phyloP scores from a whole-genome alignment of 2,113 vertebrate species.

The Pimephales promelas region DNA sequence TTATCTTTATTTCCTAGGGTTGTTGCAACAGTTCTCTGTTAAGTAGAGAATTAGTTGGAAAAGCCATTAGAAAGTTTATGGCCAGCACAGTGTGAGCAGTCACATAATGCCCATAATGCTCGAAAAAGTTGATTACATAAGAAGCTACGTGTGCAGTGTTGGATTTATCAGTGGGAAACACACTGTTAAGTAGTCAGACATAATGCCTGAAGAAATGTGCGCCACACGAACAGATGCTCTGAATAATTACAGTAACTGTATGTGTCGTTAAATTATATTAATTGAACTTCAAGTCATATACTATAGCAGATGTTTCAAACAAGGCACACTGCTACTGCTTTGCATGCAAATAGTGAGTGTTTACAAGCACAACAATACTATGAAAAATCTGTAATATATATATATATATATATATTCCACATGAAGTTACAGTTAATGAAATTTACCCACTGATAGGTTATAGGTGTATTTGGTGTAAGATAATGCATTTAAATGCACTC shows the following conservation, averaged over 20 bases:
- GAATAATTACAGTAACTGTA: conserved; percentile 15
- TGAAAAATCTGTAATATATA: neutral
- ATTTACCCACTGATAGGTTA: no score
- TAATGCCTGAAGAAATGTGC: conserved; percentile 14
- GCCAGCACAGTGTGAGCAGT: conserved; percentile 21
- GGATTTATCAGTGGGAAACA: conserved; percentile 24
- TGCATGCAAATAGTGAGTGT: neutral
- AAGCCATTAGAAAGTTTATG: conserved; percentile 37
- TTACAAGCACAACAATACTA: neutral
- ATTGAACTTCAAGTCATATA: neutral
- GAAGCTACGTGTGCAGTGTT: conserved; percentile 5
- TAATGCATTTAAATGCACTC: neutral
- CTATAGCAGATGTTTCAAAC: neutral
- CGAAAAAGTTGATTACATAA: conserved; percentile 27
- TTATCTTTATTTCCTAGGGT: conserved; percentile 31
- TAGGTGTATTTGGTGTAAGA: no score
- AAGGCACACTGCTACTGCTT: neutral
- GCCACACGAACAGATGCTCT: conserved; percentile 15
- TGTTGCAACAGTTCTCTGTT: conserved; percentile 7
- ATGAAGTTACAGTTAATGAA: conserved; percentile 3
- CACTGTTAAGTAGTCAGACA: conserved; percentile 7
- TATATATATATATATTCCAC: no score
- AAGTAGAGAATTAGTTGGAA: conserved; percentile 31
- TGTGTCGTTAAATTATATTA: neutral
- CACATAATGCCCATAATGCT: conserved; percentile 5